phyloP scores from a whole-genome alignment of 2,113 vertebrate species.

The Psilopogon haemacephalus region DNA sequence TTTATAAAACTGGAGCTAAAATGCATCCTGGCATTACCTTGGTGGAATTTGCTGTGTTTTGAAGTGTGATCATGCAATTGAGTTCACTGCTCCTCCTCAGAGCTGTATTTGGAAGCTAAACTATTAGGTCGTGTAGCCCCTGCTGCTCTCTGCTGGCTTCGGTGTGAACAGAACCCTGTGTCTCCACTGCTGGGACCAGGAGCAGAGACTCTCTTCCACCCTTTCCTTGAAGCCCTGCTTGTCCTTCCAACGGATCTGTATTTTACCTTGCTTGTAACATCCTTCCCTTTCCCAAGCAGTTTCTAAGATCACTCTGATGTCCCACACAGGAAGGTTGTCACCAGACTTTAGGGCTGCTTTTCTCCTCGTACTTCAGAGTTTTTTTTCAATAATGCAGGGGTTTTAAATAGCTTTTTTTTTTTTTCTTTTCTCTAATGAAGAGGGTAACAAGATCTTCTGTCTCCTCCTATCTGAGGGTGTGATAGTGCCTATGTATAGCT shows the following conservation, averaged over 20 bases:
- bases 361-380: neutral
- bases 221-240: neutral
- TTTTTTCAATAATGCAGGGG: neutral
- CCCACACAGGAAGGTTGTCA: neutral
- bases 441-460: neutral
- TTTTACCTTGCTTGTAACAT: neutral
- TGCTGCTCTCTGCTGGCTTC: conserved; percentile 63
- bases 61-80: neutral
- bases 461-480: neutral
- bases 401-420: neutral
- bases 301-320: neutral
- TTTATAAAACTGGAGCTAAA: neutral
- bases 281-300: neutral
- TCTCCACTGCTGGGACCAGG: accelerated
- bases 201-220: neutral
- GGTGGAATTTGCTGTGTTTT: neutral
- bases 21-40: neutral
- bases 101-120: neutral
- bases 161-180: neutral
- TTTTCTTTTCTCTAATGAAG: neutral
- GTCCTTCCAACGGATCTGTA: neutral
- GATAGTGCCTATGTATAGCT: neutral
- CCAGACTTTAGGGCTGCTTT: neutral
- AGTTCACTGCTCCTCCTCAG: neutral
- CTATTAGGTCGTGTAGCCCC: neutral